Evolutionary conservation across 2,888 invertebrate species (phyloP).

Genomic region (Microctonus aethiopoides): DNA sequence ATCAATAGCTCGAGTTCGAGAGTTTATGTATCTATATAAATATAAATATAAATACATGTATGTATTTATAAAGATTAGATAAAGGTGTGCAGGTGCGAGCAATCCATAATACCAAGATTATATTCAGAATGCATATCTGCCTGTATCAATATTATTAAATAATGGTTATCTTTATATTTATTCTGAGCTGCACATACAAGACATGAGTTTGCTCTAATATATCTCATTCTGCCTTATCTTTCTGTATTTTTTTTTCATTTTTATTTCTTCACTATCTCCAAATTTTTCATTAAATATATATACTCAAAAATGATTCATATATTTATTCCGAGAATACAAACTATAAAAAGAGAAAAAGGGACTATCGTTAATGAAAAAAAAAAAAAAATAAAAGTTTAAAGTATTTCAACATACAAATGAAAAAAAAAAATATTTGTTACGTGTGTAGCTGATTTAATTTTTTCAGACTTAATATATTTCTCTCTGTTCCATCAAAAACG

Average conservation of each 20-base stretch:
- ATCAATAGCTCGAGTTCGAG: neutral
- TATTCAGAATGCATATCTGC: constrained; percentile 15
- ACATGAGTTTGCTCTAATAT: constrained; percentile 11
- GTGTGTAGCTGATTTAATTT: too few relatives aligned
- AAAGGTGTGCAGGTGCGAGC: constrained; percentile 27
- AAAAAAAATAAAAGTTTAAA: too few relatives aligned
- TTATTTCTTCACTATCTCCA: constrained; percentile 4
- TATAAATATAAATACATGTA: neutral
- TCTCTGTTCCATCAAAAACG: neutral
- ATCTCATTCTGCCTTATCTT: neutral
- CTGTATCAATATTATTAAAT: constrained; percentile 18
- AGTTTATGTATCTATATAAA: too few relatives aligned
- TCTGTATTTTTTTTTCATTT: constrained; percentile 1
- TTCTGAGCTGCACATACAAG: constrained; percentile 5
- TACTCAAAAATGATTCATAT: neutral
- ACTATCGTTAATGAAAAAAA: too few relatives aligned
- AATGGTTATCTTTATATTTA: constrained; percentile 20
- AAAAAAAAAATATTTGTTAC: neutral
- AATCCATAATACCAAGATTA: constrained; percentile 5
- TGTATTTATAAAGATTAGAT: constrained; percentile 16
- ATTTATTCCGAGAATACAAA: constrained; percentile 7
- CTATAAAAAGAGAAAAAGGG: neutral
- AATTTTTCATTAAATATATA: neutral
- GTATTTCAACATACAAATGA: too few relatives aligned
- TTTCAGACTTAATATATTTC: neutral